A percentile compares a stretch with the other conserved stretches of the same genome.
These are phyloP conservation scores for Atopsyche davidsoni DNA, from an alignment of 1,140 invertebrate species.

Conservation along the genomic window DNA sequence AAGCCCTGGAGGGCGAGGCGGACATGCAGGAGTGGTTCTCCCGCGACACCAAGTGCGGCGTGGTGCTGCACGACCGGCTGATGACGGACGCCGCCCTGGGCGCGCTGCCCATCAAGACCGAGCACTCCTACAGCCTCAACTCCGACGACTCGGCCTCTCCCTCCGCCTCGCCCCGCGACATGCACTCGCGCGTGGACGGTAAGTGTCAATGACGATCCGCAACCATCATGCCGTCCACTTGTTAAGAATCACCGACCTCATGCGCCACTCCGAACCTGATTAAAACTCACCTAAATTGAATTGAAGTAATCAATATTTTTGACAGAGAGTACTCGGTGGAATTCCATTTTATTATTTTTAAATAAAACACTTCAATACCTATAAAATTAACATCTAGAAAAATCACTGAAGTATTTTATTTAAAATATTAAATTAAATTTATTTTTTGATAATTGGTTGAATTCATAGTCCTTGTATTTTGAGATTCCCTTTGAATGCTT, in stretches of 20 bases:
- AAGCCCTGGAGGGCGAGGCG: constrained; percentile 51
- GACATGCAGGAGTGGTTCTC: constrained; percentile 54
- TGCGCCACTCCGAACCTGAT: background rate
- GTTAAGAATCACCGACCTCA: background rate
- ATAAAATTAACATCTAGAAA: too few relatives aligned
- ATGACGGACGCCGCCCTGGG: constrained; percentile 85
- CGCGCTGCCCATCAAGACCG: constrained; percentile 72
- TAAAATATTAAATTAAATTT: too few relatives aligned
- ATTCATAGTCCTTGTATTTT: too few relatives aligned
- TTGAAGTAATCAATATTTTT: too few relatives aligned
- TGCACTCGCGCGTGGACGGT: constrained; percentile 60
- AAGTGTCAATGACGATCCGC: constrained; percentile 28
- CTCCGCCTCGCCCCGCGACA: constrained; percentile 54
- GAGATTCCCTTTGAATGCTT: too few relatives aligned
- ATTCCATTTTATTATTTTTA: too few relatives aligned
- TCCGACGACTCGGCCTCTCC: constrained; percentile 61
- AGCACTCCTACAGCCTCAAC: constrained; percentile 75
- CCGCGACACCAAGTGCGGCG: constrained; percentile 49
- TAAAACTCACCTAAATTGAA: background rate
- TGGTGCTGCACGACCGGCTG: constrained; percentile 78
- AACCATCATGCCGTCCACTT: background rate
- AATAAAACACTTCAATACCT: too few relatives aligned
- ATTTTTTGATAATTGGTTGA: too few relatives aligned
- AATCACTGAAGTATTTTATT: too few relatives aligned
- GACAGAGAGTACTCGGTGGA: too few relatives aligned